Base-by-base conservation (phyloP, 2,797 vertebrate genomes). In the Anguilla anguilla region DNA sequence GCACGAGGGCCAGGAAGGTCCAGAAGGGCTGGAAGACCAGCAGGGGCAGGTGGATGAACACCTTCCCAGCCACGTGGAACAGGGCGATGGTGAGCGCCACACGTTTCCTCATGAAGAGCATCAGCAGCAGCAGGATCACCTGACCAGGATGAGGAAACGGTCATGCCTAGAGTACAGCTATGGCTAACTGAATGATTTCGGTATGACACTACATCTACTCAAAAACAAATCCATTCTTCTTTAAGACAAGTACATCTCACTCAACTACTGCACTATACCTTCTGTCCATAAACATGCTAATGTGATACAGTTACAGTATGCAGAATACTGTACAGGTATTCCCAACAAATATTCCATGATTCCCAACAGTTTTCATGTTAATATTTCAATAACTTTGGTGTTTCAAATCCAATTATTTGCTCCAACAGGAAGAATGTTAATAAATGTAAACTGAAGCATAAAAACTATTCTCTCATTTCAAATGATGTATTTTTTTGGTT, bases 11-110 rank as follows among this genome's bases (percentile, higher is more conserved):
- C 31, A 98, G 95, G 93, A 99, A 98, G 15, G 98, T 99, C 96
- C 98, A 97, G 91, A 99, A 98, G 84, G 98, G 98, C 91, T 99
- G 98, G 95, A 99, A 97, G 91, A 97, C 97, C 87, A 99, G 96
- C 61, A 99, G 95, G 0, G 98, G 98, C 88, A 99, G 94, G 94
- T 98, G 97, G 91, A 98, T 96, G 93, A 99, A 99, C 91, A 99
- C 98, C 88, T 99, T 99, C 83, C 98, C 98, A 0, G 98, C 98
- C 93, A 99, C 98, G 0, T 99, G 98, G 94, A 99, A 99, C 95
- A 99, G 95, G 92, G 98, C 98, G 86, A 99, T 98, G 90, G 98
- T 99, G 93, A 99, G 96, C 61, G 97, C 97, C 84, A 99, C 97
- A 3, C 98, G 96, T 86, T 98, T 99, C 91, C 98, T 97, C 98